Conservation (phyloP, 1,140 invertebrate genomes). For the Centruroides vittatus region DNA sequence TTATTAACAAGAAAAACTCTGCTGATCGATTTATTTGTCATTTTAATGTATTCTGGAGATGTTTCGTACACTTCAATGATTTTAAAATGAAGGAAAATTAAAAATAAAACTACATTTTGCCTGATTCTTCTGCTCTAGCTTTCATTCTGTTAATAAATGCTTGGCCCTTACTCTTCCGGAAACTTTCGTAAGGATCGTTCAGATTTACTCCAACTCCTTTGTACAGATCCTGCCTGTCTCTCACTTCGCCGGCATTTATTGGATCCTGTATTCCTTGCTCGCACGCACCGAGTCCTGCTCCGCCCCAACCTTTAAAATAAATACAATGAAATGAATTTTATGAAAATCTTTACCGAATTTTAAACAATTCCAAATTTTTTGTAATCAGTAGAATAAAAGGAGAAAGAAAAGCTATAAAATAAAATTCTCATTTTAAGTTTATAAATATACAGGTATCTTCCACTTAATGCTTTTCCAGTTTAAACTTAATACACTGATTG, state of each 20-base stretch:
- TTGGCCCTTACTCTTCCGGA: constrained; percentile 89
- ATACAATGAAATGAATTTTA: background rate
- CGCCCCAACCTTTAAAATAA: constrained; percentile 51
- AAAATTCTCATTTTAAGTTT: no score
- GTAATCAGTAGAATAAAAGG: no score
- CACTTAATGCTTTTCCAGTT: no score
- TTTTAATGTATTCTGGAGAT: no score
- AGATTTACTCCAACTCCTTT: constrained; percentile 57
- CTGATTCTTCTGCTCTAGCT: constrained; percentile 61
- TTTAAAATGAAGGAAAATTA: background rate
- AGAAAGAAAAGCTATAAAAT: no score
- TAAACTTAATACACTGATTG: no score
- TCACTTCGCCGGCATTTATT: constrained; percentile 75
- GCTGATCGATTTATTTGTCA: no score
- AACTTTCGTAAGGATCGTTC: constrained; percentile 92
- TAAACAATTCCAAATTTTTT: no score
- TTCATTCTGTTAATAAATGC: constrained; percentile 94
- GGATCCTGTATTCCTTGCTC: constrained; percentile 91
- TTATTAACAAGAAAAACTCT: no score
- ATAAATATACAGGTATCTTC: no score
- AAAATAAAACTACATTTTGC: constrained; percentile 7
- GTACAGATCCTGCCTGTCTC: constrained; percentile 80
- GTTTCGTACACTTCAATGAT: no score
- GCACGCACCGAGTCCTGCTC: constrained; percentile 72
- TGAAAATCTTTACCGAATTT: no score